Conservation (phyloP, 1,140 invertebrate genomes). For the Proctacanthus coquilletti region DNA sequence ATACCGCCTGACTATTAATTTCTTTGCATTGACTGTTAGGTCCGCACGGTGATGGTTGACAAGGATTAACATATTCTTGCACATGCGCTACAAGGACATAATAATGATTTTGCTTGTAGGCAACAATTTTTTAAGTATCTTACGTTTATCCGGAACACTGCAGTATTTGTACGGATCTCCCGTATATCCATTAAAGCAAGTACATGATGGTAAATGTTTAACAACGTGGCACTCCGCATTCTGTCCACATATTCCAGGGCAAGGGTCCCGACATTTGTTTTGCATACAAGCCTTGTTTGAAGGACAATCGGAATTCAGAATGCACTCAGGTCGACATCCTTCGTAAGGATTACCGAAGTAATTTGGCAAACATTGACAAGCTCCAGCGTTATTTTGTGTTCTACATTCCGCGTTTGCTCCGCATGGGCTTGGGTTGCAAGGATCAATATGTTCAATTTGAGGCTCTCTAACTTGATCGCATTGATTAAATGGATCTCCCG, state of each 20-base stretch:
- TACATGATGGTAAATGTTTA: conserved; percentile 52
- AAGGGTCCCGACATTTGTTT: conserved; percentile 55
- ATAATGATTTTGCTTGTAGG: conserved; percentile 50
- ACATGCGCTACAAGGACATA: conserved; percentile 9
- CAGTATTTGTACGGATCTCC: conserved; percentile 47
- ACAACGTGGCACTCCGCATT: conserved; percentile 52
- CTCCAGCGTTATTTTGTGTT: conserved; percentile 41
- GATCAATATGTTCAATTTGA: conserved; percentile 37
- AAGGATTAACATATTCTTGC: conserved; percentile 32
- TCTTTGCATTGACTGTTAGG: conserved; percentile 47
- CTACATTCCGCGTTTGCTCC: conserved; percentile 57
- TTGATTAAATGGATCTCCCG: conserved; percentile 42
- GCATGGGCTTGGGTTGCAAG: conserved; percentile 54
- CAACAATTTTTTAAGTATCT: conserved; percentile 40
- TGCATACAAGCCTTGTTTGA: conserved; percentile 47
- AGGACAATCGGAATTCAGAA: conserved; percentile 48
- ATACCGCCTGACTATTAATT: conserved; percentile 39
- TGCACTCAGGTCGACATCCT: conserved; percentile 50
- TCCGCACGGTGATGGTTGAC: conserved; percentile 48
- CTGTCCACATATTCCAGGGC: conserved; percentile 47
- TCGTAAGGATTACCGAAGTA: conserved; percentile 52
- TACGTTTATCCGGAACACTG: conserved; percentile 7
- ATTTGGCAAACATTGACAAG: conserved; percentile 45
- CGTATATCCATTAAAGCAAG: conserved; percentile 41
- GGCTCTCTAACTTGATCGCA: conserved; percentile 34